Evolutionary conservation across 2,797 vertebrate genomes (phyloP).

Genomic region (Rhinichthys osculus): DNA sequence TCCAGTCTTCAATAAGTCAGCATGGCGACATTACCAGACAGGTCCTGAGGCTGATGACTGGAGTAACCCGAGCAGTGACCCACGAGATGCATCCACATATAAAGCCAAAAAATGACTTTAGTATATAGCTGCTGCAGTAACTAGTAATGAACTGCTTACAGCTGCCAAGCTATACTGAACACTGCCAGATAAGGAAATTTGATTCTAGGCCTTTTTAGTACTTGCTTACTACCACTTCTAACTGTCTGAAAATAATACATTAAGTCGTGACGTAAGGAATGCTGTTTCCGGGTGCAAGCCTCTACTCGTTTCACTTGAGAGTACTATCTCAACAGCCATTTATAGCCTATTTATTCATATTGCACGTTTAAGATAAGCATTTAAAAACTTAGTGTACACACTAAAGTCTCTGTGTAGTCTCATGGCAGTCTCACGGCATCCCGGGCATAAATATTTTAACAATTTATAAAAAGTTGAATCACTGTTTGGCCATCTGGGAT

Average conservation of each 20-base stretch:
- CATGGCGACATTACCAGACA: slow-evolving; percentile 89
- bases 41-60: slow-evolving; percentile 89
- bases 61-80: slow-evolving; percentile 90
- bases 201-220: neutral
- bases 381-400: neutral
- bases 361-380: neutral
- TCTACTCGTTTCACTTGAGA: neutral
- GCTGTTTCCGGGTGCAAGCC: neutral
- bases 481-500: neutral
- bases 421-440: neutral
- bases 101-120: slow-evolving; percentile 76
- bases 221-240: neutral
- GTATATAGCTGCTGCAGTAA: neutral
- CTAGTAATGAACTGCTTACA: neutral
- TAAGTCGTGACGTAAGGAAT: neutral
- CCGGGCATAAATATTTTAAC: neutral
- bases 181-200: neutral
- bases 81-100: slow-evolving; percentile 86
- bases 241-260: neutral
- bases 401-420: neutral
- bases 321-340: neutral
- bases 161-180: neutral
- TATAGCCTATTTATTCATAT: neutral
- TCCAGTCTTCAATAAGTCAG: slow-evolving; percentile 90
- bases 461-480: neutral